These are phyloP conservation scores for Brotula barbata DNA, from an alignment of 2,797 vertebrate genomes.

Conservation along the genomic window DNA sequence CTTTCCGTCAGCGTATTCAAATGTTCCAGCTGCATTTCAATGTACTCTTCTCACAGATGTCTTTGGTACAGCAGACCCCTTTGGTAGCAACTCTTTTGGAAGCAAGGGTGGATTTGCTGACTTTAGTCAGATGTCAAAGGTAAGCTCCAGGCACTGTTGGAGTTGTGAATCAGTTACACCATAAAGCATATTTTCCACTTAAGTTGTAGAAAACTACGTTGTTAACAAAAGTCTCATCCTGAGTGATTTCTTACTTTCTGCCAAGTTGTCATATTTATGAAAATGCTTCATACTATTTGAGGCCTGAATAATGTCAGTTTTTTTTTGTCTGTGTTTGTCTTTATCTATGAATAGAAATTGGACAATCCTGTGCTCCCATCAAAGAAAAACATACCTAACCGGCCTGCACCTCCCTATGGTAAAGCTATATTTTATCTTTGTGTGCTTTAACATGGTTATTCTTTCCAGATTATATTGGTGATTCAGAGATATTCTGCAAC, in stretches of 20 bases:
- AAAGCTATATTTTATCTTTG: slow-evolving; percentile 60
- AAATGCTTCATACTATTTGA: slow-evolving; percentile 25
- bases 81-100: slow-evolving; percentile 84
- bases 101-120: slow-evolving; percentile 90
- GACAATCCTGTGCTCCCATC: slow-evolving; percentile 87
- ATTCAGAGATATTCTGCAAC: slow-evolving; percentile 8
- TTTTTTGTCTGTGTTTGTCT: slow-evolving; percentile 10
- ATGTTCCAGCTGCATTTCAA: slow-evolving; percentile 56
- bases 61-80: slow-evolving; percentile 88
- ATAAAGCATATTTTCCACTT: slow-evolving; percentile 55
- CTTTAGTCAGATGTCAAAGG: slow-evolving; percentile 98
- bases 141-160: slow-evolving; percentile 68
- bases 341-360: slow-evolving; percentile 80
- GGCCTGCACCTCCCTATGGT: slow-evolving; percentile 94
- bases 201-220: slow-evolving; percentile 31
- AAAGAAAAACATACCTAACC: slow-evolving; percentile 89
- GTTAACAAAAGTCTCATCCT: slow-evolving; percentile 37
- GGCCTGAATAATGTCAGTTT: slow-evolving; percentile 27
- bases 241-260: slow-evolving; percentile 45
- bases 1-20: slow-evolving; percentile 60
- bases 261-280: slow-evolving; percentile 42
- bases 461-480: slow-evolving; percentile 10
- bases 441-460: slow-evolving; percentile 3
- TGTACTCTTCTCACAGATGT: slow-evolving; percentile 80
- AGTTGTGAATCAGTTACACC: slow-evolving; percentile 55